Evolutionary conservation across 2,113 vertebrate genomes (phyloP).

Genomic region (Tachysurus vachellii): DNA sequence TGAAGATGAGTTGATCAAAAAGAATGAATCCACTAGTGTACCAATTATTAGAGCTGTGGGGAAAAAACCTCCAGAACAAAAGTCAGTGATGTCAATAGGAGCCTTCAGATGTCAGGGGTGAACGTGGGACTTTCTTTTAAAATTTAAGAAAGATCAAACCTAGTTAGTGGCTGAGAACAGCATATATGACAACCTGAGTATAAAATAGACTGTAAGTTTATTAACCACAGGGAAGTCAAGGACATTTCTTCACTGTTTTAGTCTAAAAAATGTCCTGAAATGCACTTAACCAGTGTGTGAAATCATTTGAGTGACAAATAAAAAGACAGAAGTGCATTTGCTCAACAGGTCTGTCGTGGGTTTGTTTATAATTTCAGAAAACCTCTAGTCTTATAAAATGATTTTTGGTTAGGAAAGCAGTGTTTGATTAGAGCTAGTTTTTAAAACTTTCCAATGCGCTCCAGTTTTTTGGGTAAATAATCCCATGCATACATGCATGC

Average conservation of each 20-base stretch:
- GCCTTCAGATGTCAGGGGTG: too few relatives aligned
- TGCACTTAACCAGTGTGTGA: not conserved
- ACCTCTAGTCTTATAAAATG: not conserved
- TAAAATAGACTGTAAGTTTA: not conserved
- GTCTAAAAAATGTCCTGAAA: not conserved
- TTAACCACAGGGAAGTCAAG: not conserved
- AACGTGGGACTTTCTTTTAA: too few relatives aligned
- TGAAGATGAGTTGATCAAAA: too few relatives aligned
- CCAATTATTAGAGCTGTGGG: too few relatives aligned
- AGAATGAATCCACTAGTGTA: too few relatives aligned
- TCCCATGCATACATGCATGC: too few relatives aligned
- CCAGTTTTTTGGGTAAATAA: not conserved
- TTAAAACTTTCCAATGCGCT: not conserved
- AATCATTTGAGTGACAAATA: not conserved
- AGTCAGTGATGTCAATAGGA: too few relatives aligned
- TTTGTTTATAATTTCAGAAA: not conserved
- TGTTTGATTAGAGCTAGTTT: not conserved
- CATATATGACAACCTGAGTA: not conserved
- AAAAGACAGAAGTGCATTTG: not conserved
- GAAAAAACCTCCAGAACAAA: not conserved
- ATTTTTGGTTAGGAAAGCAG: not conserved
- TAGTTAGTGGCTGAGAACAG: not conserved
- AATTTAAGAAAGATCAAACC: not conserved
- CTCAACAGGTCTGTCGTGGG: not conserved
- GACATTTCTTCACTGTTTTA: not conserved